Base-by-base conservation (phyloP, 2,113 vertebrate genomes). In the Chlorocebus sabaeus region DNA sequence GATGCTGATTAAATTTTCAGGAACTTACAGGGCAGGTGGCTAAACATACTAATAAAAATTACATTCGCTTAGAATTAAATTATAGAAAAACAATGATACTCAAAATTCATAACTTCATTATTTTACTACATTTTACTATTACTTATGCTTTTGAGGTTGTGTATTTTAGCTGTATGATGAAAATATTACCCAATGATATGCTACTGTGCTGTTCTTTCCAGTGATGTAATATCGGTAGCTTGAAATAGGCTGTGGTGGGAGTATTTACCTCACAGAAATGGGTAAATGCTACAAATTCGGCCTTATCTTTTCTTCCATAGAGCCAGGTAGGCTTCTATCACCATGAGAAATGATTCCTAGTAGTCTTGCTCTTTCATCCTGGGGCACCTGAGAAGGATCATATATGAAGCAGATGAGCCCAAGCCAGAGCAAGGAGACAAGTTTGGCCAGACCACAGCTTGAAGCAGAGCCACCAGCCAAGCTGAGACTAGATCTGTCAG, bases 81-180 rank as follows among this genome's bases (percentile, higher is more conserved):
- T 64, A 67, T 3, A 79, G 43, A 73, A 81, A 93, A 79, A 73
- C 22, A 35, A 91, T 92, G 8, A 67, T 73, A 55, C 16, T 82
- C 85, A 93, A 95, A 96, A 45, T 50, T 55, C 8, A 9, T 64
- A 91, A 82, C 67, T 96, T 88, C 73, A 48, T 84, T 89, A 52
- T 59, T 91, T 78, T 80, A 73, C 38, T 43, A 48, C 14, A 78
- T 78, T 78, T 32, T 78, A 78, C 40, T 52, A 22, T 45, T 48
- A 1, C 10, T 57, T 30, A 27, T 72, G 57, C 14, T 88, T 89
- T 35, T 81, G 57, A 91, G 18, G 52, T 55, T 64, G 64, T 61
- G n/a, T 64, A 32, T n/a, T 57, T 1, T 40, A 70, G 8, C 30
- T 27, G 14, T 18, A 48, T 18, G 52, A 80, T 78, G 52, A 80